Evolutionary conservation across 2,113 vertebrate genomes (phyloP), one percentile per base, ranked within the genome.

Genomic region (Pelusios castaneus): DNA sequence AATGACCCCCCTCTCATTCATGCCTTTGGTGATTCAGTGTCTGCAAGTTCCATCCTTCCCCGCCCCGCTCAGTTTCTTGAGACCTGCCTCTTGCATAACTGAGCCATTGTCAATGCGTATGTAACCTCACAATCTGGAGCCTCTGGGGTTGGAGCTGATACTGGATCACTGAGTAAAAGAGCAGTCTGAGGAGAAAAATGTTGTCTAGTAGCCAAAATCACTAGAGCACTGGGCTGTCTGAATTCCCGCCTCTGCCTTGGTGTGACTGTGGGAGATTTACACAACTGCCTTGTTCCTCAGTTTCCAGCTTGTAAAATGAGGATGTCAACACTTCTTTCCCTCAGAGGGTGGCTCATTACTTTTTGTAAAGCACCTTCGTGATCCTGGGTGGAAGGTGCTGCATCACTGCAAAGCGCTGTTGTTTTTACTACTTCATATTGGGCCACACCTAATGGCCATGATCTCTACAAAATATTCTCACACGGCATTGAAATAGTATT

Each of bases 311-410:
- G 24, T 43, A 75, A 43, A 75, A 41, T 43, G 19, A 75, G 38
- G 41, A 38, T 41, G 41, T 41, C 22, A 75, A 75, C 11, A 75
- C 47, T 0, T 2, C 0, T 0, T 75, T 79, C 38, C 52, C 45
- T 88, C 63, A 60, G 89, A 90, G 84, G 21, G 16, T 73, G 31
- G 34, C 90, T 92, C 80, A 13, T 87, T 89, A 51, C 84, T 54
- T 13, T 56, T 47, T 77, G 70, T 60, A 87, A 93, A 87, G 43
- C 80, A 73, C 34, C 21, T 85, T 63, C 78, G 31, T 63, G 60
- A 63, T 63, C 31, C 60, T n/a, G 16, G 45, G 34, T 54, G 52
- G 34, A 92, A 89, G 81, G 22, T 43, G 8, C n/a, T 25, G 17
- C 11, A 41, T 24, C 41, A 25, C 22, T 75, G 8, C 2, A 13